These are phyloP conservation scores for Rhinogobius similis DNA, from an alignment of 2,113 vertebrate species.

Conservation along the genomic window DNA sequence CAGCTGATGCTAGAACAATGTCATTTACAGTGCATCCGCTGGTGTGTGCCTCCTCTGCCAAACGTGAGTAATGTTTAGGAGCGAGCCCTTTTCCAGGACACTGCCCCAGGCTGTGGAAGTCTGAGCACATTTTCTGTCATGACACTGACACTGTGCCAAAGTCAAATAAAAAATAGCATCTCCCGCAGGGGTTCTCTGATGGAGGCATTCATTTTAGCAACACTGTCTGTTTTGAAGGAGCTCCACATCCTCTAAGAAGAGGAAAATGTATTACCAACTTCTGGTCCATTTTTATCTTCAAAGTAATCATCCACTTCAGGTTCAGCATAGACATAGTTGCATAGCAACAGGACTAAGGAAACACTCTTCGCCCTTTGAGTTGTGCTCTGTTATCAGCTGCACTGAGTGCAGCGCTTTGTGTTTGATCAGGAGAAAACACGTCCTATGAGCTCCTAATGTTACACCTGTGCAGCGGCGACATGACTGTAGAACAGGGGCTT, in stretches of 20 bases:
- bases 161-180: conserved; percentile 30
- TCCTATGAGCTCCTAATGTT: conserved; percentile 41
- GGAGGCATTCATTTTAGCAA: conserved; percentile 25
- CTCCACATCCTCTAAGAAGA: conserved; percentile 15
- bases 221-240: conserved; percentile 14
- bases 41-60: conserved; percentile 6
- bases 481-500: conserved; percentile 24
- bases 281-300: conserved; percentile 39
- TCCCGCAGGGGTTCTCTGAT: conserved; percentile 35
- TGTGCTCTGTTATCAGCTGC: conserved; percentile 40
- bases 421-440: conserved; percentile 55
- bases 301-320: conserved; percentile 31
- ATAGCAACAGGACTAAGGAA: conserved; percentile 63
- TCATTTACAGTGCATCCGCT: conserved; percentile 10
- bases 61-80: conserved; percentile 24
- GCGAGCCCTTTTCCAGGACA: conserved; percentile 11
- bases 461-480: conserved; percentile 16
- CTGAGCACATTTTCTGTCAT: conserved; percentile 16
- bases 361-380: conserved; percentile 39
- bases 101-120: conserved; percentile 27
- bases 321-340: conserved; percentile 58
- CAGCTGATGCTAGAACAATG: not conserved
- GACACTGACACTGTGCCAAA: conserved; percentile 31
- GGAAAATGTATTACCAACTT: conserved; percentile 26
- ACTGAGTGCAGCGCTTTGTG: conserved; percentile 37